These are phyloP conservation scores for Triplophysa bombifrons DNA, from an alignment of 2,797 vertebrate species.

Conservation along the genomic window DNA sequence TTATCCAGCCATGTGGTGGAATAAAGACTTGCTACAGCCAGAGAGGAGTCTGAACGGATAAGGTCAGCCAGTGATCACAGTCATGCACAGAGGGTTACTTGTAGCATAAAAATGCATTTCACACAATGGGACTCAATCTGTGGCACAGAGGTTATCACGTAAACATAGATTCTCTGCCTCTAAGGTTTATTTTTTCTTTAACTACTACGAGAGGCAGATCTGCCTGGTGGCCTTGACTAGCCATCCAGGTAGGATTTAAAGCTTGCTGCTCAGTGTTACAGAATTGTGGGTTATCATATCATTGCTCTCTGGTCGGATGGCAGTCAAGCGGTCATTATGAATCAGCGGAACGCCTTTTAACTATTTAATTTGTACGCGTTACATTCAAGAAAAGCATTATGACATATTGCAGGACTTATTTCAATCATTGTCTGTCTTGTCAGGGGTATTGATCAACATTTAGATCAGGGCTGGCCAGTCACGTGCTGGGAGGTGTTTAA, in stretches of 20 bases:
- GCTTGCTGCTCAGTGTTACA: constrained; percentile 22
- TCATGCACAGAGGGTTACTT: constrained; percentile 35
- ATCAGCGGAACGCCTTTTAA: constrained; percentile 37
- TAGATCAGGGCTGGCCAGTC: constrained; percentile 45
- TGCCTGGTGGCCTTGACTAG: constrained; percentile 48
- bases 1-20: constrained; percentile 33
- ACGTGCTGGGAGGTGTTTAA: constrained; percentile 38
- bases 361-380: constrained; percentile 45
- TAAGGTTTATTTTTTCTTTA: constrained; percentile 27
- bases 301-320: constrained; percentile 41
- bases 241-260: constrained; percentile 47
- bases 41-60: constrained; percentile 27
- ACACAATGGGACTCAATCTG: constrained; percentile 39
- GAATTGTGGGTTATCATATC: constrained; percentile 33
- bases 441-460: constrained; percentile 27
- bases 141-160: constrained; percentile 36
- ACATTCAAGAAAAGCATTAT: constrained; percentile 33
- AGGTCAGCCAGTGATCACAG: constrained; percentile 38
- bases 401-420: constrained; percentile 50
- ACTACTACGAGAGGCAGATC: constrained; percentile 33
- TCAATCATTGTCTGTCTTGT: constrained; percentile 44
- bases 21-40: constrained; percentile 32
- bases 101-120: constrained; percentile 49
- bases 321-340: constrained; percentile 34
- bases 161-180: constrained; percentile 46